Evolutionary conservation across 2,888 invertebrate species (phyloP), one percentile per base, ranked within the genome.

Genomic region (Cryptosula pallasiana): DNA sequence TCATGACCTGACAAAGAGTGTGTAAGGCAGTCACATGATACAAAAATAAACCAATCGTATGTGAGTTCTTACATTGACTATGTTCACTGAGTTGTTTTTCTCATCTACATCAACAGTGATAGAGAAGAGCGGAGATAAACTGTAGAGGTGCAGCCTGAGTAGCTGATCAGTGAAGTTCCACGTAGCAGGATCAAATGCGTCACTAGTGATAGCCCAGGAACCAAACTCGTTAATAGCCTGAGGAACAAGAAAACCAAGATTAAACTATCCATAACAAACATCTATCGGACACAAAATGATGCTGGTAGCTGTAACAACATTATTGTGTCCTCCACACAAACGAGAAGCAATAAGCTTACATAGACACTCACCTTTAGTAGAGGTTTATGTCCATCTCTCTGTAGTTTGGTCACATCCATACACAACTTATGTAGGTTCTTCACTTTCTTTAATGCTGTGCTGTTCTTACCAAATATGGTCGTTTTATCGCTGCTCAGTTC

Each of bases 211-310:
- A 3, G 79, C 74, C 82, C 82, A 82, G 0, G 79, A 78, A 3
- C 81, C 80, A 13, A 81, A 72, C 2, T 76, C 73, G 55, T 77
- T 73, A 3, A 81, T 80, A n/a, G 79, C 63, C 81, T 82, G 76
- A n/a, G n/a, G n/a, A n/a, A n/a, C n/a, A n/a, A n/a, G n/a, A n/a
- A n/a, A n/a, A n/a, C n/a, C n/a, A n/a, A n/a, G n/a, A n/a, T n/a
- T n/a, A n/a, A n/a, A n/a, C n/a, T n/a, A n/a, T n/a, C n/a, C n/a
- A n/a, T n/a, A n/a, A n/a, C n/a, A n/a, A n/a, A n/a, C n/a, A n/a
- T n/a, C n/a, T n/a, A n/a, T n/a, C n/a, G n/a, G n/a, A n/a, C n/a
- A n/a, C n/a, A n/a, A n/a, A n/a, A n/a, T n/a, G n/a, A n/a, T n/a
- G n/a, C n/a, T n/a, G n/a, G n/a, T n/a, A n/a, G n/a, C n/a, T n/a